These are phyloP conservation scores for silkworm (Bombyx mori) DNA, from an alignment of 1,140 invertebrate genomes.

Conservation along the genomic window ASM3026992v2 NC_085115.1:7302001-7302500, in stretches of 20 bases:
- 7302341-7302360: no score
- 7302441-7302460: conserved; percentile 58
- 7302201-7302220: conserved; percentile 73
- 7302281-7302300: conserved; percentile 11
- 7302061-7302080: no score
- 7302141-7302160: conserved; percentile 66
- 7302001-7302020: no score
- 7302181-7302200: conserved; percentile 67
- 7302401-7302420: background rate
- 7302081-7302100: no score
- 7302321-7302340: no score
- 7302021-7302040: no score
- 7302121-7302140: conserved; percentile 55
- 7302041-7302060: no score
- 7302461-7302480: conserved; percentile 69
- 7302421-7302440: conserved; percentile 36
- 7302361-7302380: background rate
- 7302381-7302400: background rate
- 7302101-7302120: conserved; percentile 40
- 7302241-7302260: conserved; percentile 76
- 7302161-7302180: conserved; percentile 53
- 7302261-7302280: conserved; percentile 29
- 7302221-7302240: conserved; percentile 74
- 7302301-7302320: no score
- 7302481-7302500: conserved; percentile 59